Base-by-base conservation (phyloP, 2,113 vertebrate species). In the Microtus montanus region DNA sequence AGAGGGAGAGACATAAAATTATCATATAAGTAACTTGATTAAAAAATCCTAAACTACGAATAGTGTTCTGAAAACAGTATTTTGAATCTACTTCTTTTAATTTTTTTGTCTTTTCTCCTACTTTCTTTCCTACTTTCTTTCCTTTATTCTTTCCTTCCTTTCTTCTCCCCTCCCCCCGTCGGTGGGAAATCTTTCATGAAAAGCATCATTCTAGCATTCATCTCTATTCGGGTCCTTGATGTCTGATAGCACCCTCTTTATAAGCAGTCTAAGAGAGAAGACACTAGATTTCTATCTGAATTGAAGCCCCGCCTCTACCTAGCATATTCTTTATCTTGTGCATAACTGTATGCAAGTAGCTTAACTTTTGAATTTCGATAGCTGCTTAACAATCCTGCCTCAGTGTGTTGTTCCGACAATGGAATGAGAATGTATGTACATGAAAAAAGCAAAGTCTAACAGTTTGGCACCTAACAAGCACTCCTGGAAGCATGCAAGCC, bases 401-500 rank as follows among this genome's bases (percentile, higher is more conserved):
- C 2, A 1, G 71, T 17, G 7, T 90, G 90, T 78, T 91, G 30
- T 89, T 95, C 63, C 38, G 41, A 92, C 49, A 30, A 89, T 41
- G 35, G 73, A 86, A 90, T 22, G 54, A 41, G 66, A 78, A 74
- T 5, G 0, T 44, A 26, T 44, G 30, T 26, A 73, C 73, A 54
- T 0, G 11, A 93, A 93, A 49, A 97, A 92, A 74, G 86, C 85
- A 24, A 52, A 94, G 77, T n/a, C 64, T 83, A 83, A 90, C 78
- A 71, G 38, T 93, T 66, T 90, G 93, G 94, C 93, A 93, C 88
- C 24, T 68, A 78, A 64, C 49, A 90, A 64, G 63, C 73, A 11
- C 73, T 90, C 92, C 77, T 92, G 90, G 33, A 94, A 92, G 84
- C 68, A 66, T 54, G 47, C 41, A 74, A 70, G n/a, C 58, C 75